Evolutionary conservation across 2,113 vertebrate genomes (phyloP), one percentile per base, ranked within the genome.

Genomic region (Casuarius casuarius): DNA sequence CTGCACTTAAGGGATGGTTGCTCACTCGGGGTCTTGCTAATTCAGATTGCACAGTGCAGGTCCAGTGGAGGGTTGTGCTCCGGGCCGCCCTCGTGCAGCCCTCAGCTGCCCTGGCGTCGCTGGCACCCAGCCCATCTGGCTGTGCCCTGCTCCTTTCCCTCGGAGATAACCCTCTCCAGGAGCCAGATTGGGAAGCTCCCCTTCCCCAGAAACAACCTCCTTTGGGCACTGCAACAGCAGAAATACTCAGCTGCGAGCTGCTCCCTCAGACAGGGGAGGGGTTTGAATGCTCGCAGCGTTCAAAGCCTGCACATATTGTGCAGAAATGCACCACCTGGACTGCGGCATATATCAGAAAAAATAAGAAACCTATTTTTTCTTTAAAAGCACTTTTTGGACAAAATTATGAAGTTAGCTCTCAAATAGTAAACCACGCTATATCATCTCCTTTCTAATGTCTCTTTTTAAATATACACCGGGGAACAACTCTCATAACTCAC

Each of bases 61-160:
- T 66, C 44, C 0, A 0, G 48, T 22, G 0, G 0, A 65, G 63
- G 48, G 15, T 9, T 8, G 26, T 0, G 2, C 23, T 0, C 0
- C 29, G 46, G 61, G 13, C n/a, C 59, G 44, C 48, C 42, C 21
- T 29, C 62, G 46, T 54, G 74, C 35, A 72, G 35, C 13, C 15
- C 22, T 29, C 40, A 44, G 52, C 54, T 86, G 62, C 54, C 35
- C 54, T 66, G 67, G 31, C 16, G 15, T 44, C 75, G 62, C 63
- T 22, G 38, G 54, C 59, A 79, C 18, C 6, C 14, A 35, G 46
- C 5, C 16, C 42, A 42, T 68, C 62, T 29, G 62, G 19, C 25
- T 49, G 44, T 18, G 22, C 8, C 44, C 31, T 52, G 73, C 38
- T 90, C 22, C 7, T 35, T 86, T 44, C 18, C 28, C 29, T 75